Evolutionary conservation across 1,140 invertebrate genomes (phyloP).

Genomic region (Polypedilum pembai): DNA sequence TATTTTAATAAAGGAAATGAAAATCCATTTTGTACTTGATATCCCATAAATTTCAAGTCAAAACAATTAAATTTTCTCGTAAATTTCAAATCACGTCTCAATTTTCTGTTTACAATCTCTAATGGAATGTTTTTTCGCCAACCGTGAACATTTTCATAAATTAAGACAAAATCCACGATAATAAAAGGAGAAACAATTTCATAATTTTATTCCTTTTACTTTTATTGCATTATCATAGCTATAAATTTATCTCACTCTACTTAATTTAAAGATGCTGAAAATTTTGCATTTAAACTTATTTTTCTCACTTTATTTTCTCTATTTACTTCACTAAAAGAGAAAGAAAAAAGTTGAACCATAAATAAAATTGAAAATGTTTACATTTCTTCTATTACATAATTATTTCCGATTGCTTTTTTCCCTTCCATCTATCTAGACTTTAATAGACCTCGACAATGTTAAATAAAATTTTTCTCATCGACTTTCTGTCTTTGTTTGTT

Average conservation of each 20-base stretch:
- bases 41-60: no score
- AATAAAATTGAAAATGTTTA: slow-evolving; percentile 12
- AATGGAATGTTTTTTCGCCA: no score
- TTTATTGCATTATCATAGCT: background rate
- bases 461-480: background rate
- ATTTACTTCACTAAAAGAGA: background rate
- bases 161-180: no score
- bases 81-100: no score
- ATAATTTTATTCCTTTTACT: background rate
- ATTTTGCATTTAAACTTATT: background rate
- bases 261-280: background rate
- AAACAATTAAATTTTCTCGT: no score
- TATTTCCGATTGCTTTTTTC: slow-evolving; percentile 23
- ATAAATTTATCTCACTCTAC: background rate
- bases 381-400: slow-evolving; percentile 24
- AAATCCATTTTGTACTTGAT: no score
- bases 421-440: background rate
- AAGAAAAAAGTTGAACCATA: background rate
- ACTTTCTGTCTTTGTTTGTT: slow-evolving; percentile 9
- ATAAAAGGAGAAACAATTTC: background rate
- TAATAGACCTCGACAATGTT: background rate
- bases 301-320: background rate
- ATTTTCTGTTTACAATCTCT: no score
- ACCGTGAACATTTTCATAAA: no score
- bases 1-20: no score